phyloP scores from a whole-genome alignment of 2,113 vertebrate species.

The Trochalopteron elliotii region DNA sequence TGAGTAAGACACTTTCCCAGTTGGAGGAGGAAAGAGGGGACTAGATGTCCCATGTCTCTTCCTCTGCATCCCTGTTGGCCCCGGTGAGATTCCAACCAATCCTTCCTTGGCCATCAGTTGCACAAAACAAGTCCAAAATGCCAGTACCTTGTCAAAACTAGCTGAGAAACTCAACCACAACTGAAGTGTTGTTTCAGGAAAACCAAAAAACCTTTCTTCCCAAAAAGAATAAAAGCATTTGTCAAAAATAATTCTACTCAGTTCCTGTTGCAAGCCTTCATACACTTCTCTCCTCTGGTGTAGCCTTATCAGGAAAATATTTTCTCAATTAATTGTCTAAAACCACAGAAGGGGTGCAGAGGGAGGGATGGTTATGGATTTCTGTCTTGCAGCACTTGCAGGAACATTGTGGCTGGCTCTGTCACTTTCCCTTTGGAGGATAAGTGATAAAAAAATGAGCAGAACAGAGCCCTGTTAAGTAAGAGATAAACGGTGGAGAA shows the following conservation, averaged over 20 bases:
- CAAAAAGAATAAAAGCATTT: background rate
- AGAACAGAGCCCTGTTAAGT: background rate
- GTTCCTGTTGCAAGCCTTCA: background rate
- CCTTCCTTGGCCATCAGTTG: background rate
- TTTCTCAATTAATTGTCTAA: background rate
- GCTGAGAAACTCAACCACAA: background rate
- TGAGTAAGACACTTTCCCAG: background rate
- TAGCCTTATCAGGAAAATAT: background rate
- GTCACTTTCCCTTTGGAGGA: background rate
- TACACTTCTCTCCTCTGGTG: background rate
- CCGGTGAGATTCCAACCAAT: rapidly evolving
- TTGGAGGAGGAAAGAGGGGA: background rate
- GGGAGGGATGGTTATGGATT: background rate
- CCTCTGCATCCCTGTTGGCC: background rate
- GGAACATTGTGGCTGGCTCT: background rate
- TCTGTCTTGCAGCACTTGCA: background rate
- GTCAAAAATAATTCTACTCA: background rate
- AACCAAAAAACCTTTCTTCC: background rate
- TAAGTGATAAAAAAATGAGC: background rate
- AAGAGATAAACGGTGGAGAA: background rate
- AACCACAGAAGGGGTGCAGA: background rate
- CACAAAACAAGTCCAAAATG: background rate
- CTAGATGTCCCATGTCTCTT: background rate
- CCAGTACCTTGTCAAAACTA: background rate
- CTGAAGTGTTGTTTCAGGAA: background rate